Evolutionary conservation across 2,113 vertebrate genomes (phyloP), one percentile per base, ranked within the genome.

Genomic region (Gorsachius goisagi): DNA sequence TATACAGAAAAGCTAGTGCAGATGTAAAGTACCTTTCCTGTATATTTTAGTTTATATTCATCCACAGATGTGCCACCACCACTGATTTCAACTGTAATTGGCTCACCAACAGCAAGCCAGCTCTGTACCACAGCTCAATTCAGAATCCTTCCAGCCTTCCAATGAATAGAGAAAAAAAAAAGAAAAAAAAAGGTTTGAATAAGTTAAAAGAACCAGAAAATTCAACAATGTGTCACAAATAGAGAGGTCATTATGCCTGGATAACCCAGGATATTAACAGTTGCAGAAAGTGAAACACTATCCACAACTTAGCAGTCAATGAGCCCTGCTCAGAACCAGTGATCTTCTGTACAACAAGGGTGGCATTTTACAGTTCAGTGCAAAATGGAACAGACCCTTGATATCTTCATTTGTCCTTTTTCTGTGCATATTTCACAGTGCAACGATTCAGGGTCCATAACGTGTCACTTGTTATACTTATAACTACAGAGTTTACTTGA

Each of bases 141-240:
- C 90, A 97, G 91, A 95, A 97, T 96, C 97, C 96, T 95, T 93
- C 97, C 98, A 96, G 97, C 76, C 97, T 97, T 89, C 95, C 94
- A 60, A 49, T 98, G 97, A 97, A 97, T 95, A 95, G 92, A 89
- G 95, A 32, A 23, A 30, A 17, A 71, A 26, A 1, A 11, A 1
- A 11, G 13, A 35, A 20, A 19, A 26, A 27, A 24, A 9, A 16
- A 41, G 69, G 95, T 94, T 26, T 98, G 97, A 98, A 98, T 98
- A 98, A 98, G 98, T 98, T 98, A 98, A 98, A 98, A 98, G 98
- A 98, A 98, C 98, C 98, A 98, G 97, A 98, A 98, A 98, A 98
- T 98, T 97, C 98, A 98, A 98, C 98, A 98, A 98, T 97, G 97
- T 98, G 98, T 98, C 97, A 98, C 98, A 98, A 98, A 98, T 98